phyloP scores from a whole-genome alignment of 2,797 vertebrate genomes.

The Limosa lapponica region DNA sequence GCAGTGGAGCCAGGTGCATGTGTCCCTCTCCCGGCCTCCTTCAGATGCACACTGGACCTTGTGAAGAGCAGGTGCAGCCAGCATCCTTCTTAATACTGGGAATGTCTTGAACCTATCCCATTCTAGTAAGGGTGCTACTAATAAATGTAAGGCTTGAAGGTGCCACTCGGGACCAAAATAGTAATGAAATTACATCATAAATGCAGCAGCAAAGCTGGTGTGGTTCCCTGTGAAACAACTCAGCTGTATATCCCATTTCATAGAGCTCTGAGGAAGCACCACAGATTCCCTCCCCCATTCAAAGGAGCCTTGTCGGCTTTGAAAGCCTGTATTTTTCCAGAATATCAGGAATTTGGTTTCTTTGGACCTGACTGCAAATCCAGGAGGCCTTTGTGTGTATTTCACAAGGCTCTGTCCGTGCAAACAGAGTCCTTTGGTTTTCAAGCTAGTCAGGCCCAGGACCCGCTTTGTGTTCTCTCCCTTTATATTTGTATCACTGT shows the following conservation, averaged over 20 bases:
- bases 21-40: not conserved
- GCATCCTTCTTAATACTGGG: not conserved
- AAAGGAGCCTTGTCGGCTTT: not conserved
- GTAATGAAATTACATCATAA: not conserved
- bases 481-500: not conserved
- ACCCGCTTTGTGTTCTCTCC: not conserved
- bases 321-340: not conserved
- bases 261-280: not conserved
- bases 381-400: not conserved
- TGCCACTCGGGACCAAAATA: not conserved
- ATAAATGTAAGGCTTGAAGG: not conserved
- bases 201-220: not conserved
- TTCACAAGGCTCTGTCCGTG: not conserved
- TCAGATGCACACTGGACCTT: not conserved
- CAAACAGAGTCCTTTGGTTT: conserved; percentile 4
- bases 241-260: not conserved
- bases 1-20: fast-evolving
- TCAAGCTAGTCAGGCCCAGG: not conserved
- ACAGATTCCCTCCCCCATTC: not conserved
- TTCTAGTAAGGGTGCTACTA: not conserved
- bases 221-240: not conserved
- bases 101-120: not conserved
- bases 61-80: not conserved
- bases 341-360: not conserved
- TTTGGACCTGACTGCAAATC: not conserved